Base-by-base conservation (phyloP, 2,113 vertebrate species). In the Mixornis gularis region DNA sequence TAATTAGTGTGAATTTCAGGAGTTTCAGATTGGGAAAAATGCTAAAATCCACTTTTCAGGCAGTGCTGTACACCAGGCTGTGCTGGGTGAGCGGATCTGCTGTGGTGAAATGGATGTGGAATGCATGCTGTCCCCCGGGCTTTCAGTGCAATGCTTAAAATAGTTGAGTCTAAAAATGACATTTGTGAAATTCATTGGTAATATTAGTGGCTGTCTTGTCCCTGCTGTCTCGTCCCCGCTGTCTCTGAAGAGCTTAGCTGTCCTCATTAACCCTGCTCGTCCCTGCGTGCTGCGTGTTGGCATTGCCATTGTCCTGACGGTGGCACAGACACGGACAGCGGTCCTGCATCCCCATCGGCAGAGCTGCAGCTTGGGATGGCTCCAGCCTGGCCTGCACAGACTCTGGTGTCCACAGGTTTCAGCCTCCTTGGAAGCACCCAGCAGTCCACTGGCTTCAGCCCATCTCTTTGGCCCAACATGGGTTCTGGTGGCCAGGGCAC, bases 111-210 rank as follows among this genome's bases (percentile, higher is more conserved):
- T 27, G 69, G 10, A 62, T 66, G 60, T n/a, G 86, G 92, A 94
- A 96, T 93, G 90, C 52, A 36, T 0, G 0, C 80, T 53, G 59
- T 34, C 89, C 90, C 93, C 38, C 0, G 24, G 86, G 92, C 52
- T 32, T 89, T 59, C 87, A 56, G 32, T 10, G 65, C 80, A 60
- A 74, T 56, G 89, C 93, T 88, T 62, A 95, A 92, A 95, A 93
- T 94, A 96, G 96, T 92, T 44, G 51, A 52, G 51, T 29, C 51
- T 52, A 52, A 52, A 95, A 91, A 85, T 82, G 73, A 93, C 92
- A 92, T 95, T 96, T 93, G 92, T 96, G 92, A 93, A 89, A 92
- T 94, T 94, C 87, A 87, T 93, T 96, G 91, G 92, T 87, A 90
- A 72, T 72, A 65, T 79, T 89, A 89, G 87, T 84, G 55, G 52